A percentile compares a stretch with the other conserved stretches of the same genome.
Conservation (phyloP, 1,140 invertebrate species). For the Rhyacophila brunnea region DNA sequence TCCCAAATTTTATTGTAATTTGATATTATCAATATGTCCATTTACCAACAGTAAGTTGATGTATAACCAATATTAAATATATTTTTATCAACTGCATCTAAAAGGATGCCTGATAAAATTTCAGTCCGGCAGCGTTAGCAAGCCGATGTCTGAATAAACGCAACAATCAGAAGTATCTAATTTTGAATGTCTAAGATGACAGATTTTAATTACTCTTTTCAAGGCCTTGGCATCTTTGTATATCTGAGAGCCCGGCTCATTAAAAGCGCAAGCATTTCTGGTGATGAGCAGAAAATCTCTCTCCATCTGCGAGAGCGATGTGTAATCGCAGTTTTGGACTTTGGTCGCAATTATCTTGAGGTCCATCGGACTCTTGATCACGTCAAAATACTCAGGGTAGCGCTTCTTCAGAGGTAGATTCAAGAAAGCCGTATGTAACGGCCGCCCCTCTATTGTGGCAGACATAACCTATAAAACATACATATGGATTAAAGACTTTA, state of each 20-base stretch:
- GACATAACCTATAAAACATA: slow-evolving; percentile 65
- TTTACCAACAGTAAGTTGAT: no score
- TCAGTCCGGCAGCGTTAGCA: no score
- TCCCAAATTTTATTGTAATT: no score
- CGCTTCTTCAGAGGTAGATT: slow-evolving; percentile 85
- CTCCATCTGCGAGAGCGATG: slow-evolving; percentile 78
- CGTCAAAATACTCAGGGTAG: slow-evolving; percentile 96
- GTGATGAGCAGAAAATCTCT: slow-evolving; percentile 89
- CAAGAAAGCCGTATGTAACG: slow-evolving; percentile 82
- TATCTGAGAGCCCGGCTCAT: slow-evolving; percentile 94
- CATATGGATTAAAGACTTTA: no score
- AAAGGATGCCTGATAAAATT: no score
- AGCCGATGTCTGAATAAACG: no score
- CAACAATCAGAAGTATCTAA: no score
- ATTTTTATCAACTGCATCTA: no score
- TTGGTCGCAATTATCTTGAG: slow-evolving; percentile 89
- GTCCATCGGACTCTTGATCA: slow-evolving; percentile 95
- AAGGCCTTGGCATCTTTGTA: slow-evolving; percentile 93
- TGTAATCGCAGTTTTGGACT: slow-evolving; percentile 83
- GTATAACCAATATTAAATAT: no score
- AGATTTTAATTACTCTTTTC: slow-evolving; percentile 63
- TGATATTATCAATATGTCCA: no score
- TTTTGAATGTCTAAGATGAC: no score
- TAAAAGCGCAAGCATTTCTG: slow-evolving; percentile 93
- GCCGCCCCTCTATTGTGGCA: slow-evolving; percentile 76